Conservation (phyloP, 2,113 vertebrate genomes). For the Nyctereutes procyonoides region DNA sequence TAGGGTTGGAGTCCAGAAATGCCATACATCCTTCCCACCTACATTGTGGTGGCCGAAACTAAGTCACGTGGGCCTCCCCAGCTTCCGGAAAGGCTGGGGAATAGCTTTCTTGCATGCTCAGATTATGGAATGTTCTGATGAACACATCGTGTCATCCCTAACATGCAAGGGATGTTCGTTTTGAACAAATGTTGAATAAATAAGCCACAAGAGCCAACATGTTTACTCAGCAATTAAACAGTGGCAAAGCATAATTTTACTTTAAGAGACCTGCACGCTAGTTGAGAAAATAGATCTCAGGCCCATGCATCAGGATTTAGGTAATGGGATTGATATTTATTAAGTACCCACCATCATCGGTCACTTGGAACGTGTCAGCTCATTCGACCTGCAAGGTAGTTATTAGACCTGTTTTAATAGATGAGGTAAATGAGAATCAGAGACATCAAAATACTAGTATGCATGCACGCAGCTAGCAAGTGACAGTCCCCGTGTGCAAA, state of each 20-base stretch:
- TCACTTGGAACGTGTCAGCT: background rate
- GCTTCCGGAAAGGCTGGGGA: background rate
- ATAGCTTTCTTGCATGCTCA: background rate
- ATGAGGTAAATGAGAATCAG: background rate
- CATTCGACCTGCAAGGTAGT: background rate
- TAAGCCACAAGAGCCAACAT: conserved; percentile 34
- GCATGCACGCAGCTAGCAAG: background rate
- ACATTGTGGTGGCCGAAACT: background rate
- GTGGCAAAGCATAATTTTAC: conserved; percentile 55
- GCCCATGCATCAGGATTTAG: background rate
- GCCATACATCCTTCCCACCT: fast-evolving
- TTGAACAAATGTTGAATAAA: conserved; percentile 65
- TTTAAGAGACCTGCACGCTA: background rate
- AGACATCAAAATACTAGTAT: background rate
- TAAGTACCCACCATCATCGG: background rate
- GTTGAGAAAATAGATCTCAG: conserved; percentile 42
- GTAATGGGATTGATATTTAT: background rate
- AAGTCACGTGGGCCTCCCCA: background rate
- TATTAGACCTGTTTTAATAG: background rate
- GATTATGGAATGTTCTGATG: background rate
- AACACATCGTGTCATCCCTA: background rate
- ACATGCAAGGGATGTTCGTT: conserved; percentile 13
- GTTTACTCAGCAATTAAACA: conserved; percentile 64
- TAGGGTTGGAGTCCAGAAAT: background rate
- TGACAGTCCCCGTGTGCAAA: background rate